Evolutionary conservation across 1,140 invertebrate species (phyloP), one percentile per base, ranked within the genome.

Genomic region (Nasonia vitripennis): DNA sequence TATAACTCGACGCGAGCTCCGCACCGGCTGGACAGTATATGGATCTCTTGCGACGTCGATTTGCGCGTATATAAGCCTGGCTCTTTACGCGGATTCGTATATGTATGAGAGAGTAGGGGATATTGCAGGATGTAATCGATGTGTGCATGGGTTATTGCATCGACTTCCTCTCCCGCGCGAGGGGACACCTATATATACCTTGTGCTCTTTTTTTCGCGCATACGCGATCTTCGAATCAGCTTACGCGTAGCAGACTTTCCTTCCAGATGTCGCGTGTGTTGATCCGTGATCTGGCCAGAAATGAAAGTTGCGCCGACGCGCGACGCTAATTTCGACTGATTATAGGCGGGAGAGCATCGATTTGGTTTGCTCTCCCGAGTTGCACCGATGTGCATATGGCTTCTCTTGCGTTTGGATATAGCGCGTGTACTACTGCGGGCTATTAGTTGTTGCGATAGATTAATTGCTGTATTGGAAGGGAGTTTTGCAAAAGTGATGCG

Each of bases 71-170:
- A n/a, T 11, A 7, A n/a, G 2, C 17, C 17, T 6, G 41, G 17
- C 0, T 3, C 41, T n/a, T 45, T 37, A 2, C 74, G 41, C 74
- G 41, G 17, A 77, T 45, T 17, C 74, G 74, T 27, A 27, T 2
- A 27, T 27, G 27, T 27, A 27, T 6, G 34, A 37, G 34, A 4
- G 5, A n/a, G 74, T 11, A 11, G 11, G 17, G 68, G 77, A 78
- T 37, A 37, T 86, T 86, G 84, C 27, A 27, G 27, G 41, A 82
- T 86, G 34, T 37, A 86, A 86, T 81, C 84, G 79, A 78, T 81
- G 78, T 73, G 79, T 73, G 20, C 41, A 9, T 23, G 10, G 1
- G n/a, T 12, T 62, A n/a, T 62, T 62, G 55, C 20, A 14, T 55
- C 51, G 41, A 45, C 41, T 45, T 45, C 41, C 41, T 45, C 67